These are phyloP conservation scores for Ashinkailepas kermadecensis DNA, from an alignment of 2,888 invertebrate species.

Conservation along the genomic window DNA sequence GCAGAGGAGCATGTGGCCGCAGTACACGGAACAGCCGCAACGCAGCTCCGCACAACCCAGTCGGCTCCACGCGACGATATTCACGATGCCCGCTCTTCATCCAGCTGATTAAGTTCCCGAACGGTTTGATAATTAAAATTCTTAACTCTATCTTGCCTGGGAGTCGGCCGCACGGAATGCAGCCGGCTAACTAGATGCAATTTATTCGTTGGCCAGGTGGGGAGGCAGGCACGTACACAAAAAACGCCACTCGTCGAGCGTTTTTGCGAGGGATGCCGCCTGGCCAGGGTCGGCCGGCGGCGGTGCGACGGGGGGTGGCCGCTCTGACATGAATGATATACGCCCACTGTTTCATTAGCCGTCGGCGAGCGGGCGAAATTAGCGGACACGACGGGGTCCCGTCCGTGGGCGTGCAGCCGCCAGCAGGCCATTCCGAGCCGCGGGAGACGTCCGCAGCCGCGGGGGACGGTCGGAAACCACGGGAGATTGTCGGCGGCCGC, in stretches of 20 bases:
- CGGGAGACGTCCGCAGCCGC: too few relatives aligned
- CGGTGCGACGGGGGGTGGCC: neutral
- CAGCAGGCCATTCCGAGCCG: too few relatives aligned
- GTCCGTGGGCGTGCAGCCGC: neutral
- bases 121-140: conserved; percentile 13
- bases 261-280: neutral
- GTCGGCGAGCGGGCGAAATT: neutral
- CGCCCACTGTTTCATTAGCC: conserved; percentile 9
- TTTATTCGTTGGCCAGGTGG: conserved; percentile 14
- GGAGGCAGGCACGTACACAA: neutral
- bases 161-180: neutral
- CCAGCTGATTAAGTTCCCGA: conserved; percentile 12
- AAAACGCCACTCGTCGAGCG: neutral
- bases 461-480: too few relatives aligned
- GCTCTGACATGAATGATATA: neutral
- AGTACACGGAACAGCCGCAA: too few relatives aligned
- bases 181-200: neutral
- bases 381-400: neutral
- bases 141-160: neutral
- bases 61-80: neutral
- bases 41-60: too few relatives aligned
- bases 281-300: neutral
- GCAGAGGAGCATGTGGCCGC: too few relatives aligned
- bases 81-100: neutral
- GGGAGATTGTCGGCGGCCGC: too few relatives aligned